Percentiles rank a stretch among this genome's conserved stretches.
Evolutionary conservation across 2,888 invertebrate genomes (phyloP).

Genomic region (Plemyria rubiginata): DNA sequence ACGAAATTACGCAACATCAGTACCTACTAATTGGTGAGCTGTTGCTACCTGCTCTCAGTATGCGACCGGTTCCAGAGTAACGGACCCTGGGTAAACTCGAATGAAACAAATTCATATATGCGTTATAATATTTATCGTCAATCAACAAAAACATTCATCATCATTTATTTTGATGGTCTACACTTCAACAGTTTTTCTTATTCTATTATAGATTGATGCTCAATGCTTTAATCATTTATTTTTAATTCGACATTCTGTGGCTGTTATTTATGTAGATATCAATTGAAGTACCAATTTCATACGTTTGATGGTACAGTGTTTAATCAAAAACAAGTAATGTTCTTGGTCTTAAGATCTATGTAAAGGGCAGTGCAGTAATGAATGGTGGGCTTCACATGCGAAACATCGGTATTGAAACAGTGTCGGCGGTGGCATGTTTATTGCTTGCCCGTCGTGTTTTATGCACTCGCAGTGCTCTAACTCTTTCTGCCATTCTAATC

Average conservation of each 20-base stretch:
- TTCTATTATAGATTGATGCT: slow-evolving; percentile 11
- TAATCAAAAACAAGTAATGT: slow-evolving; percentile 28
- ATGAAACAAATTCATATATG: slow-evolving; percentile 65
- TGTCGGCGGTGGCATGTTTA: slow-evolving; percentile 66
- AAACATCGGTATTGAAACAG: slow-evolving; percentile 57
- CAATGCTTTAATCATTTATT: slow-evolving; percentile 19
- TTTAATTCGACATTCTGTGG: slow-evolving; percentile 3
- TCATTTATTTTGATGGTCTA: slow-evolving; percentile 33
- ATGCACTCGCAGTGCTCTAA: slow-evolving; percentile 55
- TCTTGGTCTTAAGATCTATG: slow-evolving; percentile 37
- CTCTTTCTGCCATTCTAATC: slow-evolving; percentile 55
- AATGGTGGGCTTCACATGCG: slow-evolving; percentile 53
- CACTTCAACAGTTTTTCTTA: slow-evolving; percentile 43
- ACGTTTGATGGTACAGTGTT: slow-evolving; percentile 4
- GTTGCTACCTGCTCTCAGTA: slow-evolving; percentile 51
- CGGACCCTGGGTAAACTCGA: slow-evolving; percentile 70
- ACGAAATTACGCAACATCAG: slow-evolving; percentile 68
- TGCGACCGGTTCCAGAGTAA: slow-evolving; percentile 67
- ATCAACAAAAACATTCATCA: slow-evolving; percentile 51
- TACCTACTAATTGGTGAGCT: slow-evolving; percentile 71
- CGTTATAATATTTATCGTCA: slow-evolving; percentile 51
- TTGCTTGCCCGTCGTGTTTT: slow-evolving; percentile 59
- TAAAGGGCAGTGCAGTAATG: slow-evolving; percentile 47
- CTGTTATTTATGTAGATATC: background rate
- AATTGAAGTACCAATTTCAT: slow-evolving; percentile 9